A percentile compares a stretch with the other conserved stretches of the same genome.
phyloP scores from a whole-genome alignment of 2,888 invertebrate genomes.

The Tachina grossa region DNA sequence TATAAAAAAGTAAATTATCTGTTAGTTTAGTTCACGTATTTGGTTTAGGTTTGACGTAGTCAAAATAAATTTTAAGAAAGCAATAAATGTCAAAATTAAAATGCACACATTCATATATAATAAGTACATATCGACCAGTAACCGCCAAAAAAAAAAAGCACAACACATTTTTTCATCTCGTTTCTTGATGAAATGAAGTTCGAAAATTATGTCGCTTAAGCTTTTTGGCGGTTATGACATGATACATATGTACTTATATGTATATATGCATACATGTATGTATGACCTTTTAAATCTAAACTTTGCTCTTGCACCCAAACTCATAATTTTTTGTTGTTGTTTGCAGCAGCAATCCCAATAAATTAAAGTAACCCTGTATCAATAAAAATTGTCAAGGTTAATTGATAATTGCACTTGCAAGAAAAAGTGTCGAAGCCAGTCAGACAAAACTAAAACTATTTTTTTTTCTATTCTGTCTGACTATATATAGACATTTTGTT shows the following conservation, averaged over 20 bases:
- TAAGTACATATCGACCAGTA: background rate
- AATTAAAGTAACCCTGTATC: slow-evolving; percentile 54
- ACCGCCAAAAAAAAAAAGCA: too few relatives aligned
- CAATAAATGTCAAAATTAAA: too few relatives aligned
- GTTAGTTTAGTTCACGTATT: too few relatives aligned
- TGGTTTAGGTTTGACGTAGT: too few relatives aligned
- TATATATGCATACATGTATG: background rate
- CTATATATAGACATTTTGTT: background rate
- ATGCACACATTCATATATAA: background rate
- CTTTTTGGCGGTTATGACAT: background rate
- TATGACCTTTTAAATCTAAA: background rate
- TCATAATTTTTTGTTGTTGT: background rate
- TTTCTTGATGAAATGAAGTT: too few relatives aligned
- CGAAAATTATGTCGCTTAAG: too few relatives aligned
- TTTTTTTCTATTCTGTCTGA: background rate
- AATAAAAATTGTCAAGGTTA: slow-evolving; percentile 63
- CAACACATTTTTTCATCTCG: too few relatives aligned
- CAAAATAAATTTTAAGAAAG: too few relatives aligned
- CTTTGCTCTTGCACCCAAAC: slow-evolving; percentile 30
- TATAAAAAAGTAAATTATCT: too few relatives aligned
- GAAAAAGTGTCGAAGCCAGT: slow-evolving; percentile 22
- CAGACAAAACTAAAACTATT: background rate
- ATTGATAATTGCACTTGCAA: slow-evolving; percentile 66
- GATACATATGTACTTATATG: background rate
- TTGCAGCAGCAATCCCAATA: background rate